Conservation (phyloP, 2,113 vertebrate species). For the Spizaetus ornatus region DNA sequence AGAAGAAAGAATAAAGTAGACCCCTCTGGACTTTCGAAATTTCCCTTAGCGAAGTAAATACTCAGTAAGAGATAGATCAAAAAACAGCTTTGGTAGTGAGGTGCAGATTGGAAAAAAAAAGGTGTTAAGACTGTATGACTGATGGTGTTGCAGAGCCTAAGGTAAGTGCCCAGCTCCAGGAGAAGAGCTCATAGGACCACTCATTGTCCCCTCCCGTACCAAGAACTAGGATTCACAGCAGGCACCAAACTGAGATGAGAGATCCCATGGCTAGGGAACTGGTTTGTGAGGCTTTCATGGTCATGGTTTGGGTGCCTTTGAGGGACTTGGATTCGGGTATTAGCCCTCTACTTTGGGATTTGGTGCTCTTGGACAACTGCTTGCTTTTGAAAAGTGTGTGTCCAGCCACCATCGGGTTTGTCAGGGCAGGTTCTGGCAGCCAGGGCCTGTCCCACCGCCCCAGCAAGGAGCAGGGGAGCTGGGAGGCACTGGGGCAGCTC, state of each 20-base stretch:
- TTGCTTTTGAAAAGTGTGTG: background rate
- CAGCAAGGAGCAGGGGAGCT: background rate
- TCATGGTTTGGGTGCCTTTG: background rate
- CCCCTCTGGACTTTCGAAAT: background rate
- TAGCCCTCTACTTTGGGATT: background rate
- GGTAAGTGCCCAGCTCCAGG: background rate
- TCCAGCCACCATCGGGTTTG: rapidly evolving
- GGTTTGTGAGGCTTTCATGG: background rate
- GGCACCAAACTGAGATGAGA: rapidly evolving
- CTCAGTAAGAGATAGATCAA: background rate
- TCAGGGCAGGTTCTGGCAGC: background rate
- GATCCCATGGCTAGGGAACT: rapidly evolving
- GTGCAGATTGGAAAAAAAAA: background rate
- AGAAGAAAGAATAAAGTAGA: background rate
- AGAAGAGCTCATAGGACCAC: background rate
- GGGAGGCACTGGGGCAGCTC: rapidly evolving
- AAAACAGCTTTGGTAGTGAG: background rate
- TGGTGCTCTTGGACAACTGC: background rate
- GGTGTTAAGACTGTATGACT: background rate
- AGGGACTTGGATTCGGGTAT: background rate
- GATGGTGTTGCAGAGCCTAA: background rate
- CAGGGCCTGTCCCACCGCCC: background rate
- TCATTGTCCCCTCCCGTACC: rapidly evolving
- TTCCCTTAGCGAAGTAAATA: background rate
- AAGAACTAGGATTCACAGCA: background rate